A percentile compares a stretch with the other conserved stretches of the same genome.
Conservation (phyloP, 2,113 vertebrate genomes). For the Salvelinus sp. region DNA sequence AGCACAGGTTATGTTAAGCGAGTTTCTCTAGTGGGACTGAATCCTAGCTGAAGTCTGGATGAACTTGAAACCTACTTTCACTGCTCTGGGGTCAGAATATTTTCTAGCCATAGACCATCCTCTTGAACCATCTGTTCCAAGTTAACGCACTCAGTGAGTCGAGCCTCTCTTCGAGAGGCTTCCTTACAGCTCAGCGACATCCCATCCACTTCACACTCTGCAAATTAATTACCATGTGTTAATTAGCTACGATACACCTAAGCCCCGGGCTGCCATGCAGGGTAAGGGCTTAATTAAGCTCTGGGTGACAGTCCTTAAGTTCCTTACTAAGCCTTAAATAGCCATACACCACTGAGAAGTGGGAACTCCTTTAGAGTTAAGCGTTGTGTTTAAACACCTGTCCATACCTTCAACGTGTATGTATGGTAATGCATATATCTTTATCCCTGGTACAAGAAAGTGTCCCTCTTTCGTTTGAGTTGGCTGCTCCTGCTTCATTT, state of each 20-base stretch:
- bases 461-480: conserved; percentile 34
- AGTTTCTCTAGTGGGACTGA: too few species aligned
- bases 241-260: conserved; percentile 71
- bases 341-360: neutral
- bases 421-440: neutral
- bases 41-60: too few species aligned
- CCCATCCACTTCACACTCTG: conserved; percentile 44
- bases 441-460: neutral
- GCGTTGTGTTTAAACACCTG: neutral
- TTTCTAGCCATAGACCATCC: neutral
- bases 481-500: neutral
- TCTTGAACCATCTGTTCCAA: neutral
- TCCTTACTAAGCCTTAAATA: conserved; percentile 57
- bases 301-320: conserved; percentile 68
- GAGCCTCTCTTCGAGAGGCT: neutral
- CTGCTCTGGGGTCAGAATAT: neutral
- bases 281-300: conserved; percentile 66
- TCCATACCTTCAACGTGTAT: neutral
- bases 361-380: neutral
- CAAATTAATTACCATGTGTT: conserved; percentile 73
- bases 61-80: neutral
- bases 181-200: conserved; percentile 45
- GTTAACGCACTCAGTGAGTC: neutral
- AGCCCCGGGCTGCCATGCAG: conserved; percentile 43
- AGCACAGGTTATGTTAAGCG: too few species aligned